Evolutionary conservation across 1,140 invertebrate genomes (phyloP).

Genomic region (Drosophila nannoptera): DNA sequence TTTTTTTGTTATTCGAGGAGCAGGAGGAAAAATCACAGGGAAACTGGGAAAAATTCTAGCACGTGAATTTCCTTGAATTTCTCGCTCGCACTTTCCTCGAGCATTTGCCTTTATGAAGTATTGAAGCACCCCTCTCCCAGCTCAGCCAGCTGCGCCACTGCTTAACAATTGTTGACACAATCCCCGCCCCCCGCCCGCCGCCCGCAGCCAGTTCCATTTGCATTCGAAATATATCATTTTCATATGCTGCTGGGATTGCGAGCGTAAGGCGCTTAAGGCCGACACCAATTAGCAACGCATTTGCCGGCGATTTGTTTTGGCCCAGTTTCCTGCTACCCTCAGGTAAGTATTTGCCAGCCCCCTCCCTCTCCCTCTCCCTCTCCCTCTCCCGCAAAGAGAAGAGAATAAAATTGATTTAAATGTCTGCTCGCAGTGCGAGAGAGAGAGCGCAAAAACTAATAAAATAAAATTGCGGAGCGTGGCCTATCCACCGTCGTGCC

Average conservation of each 20-base stretch:
- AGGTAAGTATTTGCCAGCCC: slow-evolving; percentile 43
- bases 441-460: slow-evolving; percentile 29
- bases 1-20: no score
- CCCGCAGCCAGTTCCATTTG: slow-evolving; percentile 11
- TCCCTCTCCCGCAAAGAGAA: no score
- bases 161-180: slow-evolving; percentile 13
- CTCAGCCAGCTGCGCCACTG: slow-evolving; percentile 25
- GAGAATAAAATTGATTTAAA: slow-evolving; percentile 43
- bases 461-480: slow-evolving; percentile 26
- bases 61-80: no score
- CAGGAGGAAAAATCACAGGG: no score
- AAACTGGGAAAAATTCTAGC: no score
- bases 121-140: not conserved
- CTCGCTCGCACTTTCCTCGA: no score
- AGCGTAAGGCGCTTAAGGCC: slow-evolving; percentile 58
- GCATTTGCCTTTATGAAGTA: no score
- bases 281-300: slow-evolving; percentile 68
- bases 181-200: not conserved
- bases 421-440: slow-evolving; percentile 1
- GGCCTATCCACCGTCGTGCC: slow-evolving; percentile 4
- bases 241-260: slow-evolving; percentile 57
- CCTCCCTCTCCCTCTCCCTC: no score
- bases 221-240: slow-evolving; percentile 69
- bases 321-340: slow-evolving; percentile 45
- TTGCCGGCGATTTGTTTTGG: slow-evolving; percentile 61